Conservation (phyloP, 92 coral and sea anemone genomes). For the Chrysogorgia sp. region DNA sequence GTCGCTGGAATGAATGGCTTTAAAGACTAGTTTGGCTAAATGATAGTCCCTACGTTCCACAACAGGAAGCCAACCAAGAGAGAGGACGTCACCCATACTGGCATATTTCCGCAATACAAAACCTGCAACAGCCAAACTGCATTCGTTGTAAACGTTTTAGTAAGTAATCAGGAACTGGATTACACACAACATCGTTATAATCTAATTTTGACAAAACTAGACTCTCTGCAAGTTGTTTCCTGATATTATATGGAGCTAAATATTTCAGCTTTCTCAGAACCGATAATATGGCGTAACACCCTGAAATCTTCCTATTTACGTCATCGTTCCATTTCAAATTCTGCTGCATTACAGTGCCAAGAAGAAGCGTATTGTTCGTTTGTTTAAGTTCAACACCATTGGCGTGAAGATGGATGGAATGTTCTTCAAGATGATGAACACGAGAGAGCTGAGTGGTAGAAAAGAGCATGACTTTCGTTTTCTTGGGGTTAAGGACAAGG, state of each 20-base stretch:
- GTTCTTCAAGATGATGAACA: conserved; percentile 25
- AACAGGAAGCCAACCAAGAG: conserved; percentile 6
- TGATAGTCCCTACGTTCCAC: conserved; percentile 3
- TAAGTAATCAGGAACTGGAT: conserved; percentile 23
- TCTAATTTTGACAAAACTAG: conserved; percentile 35
- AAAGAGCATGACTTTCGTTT: conserved; percentile 43
- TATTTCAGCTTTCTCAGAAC: conserved; percentile 44
- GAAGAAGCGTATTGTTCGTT: conserved; percentile 24
- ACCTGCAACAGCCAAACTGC: not conserved
- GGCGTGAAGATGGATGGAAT: conserved; percentile 12
- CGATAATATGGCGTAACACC: conserved; percentile 41
- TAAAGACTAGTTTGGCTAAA: not conserved
- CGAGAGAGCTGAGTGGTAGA: conserved; percentile 39
- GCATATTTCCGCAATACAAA: not conserved
- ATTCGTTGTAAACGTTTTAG: conserved; percentile 27
- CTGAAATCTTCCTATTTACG: conserved; percentile 25
- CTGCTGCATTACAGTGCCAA: conserved; percentile 32
- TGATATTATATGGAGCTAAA: conserved; percentile 38
- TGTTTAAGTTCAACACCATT: conserved; percentile 6
- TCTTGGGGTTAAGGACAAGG: conserved; percentile 41
- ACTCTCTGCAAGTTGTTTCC: conserved; percentile 51
- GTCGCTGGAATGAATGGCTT: too few relatives aligned
- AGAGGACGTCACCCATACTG: not conserved
- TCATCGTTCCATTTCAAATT: conserved; percentile 33
- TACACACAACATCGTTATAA: conserved; percentile 34